Evolutionary conservation across 2,888 invertebrate genomes (phyloP).

Genomic region (Micoletzkya japonica): DNA sequence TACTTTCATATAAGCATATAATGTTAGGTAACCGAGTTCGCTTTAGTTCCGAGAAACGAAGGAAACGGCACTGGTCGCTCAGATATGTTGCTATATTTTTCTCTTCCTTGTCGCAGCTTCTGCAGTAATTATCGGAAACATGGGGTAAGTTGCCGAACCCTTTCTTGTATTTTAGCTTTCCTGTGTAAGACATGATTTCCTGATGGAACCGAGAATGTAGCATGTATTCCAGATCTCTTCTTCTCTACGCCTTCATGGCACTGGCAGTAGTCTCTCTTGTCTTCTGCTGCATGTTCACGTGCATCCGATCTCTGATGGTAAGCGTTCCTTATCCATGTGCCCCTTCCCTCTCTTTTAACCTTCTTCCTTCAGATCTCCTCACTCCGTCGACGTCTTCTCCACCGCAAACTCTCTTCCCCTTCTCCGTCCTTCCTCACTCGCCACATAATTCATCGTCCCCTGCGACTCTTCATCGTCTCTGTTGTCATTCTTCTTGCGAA

Average conservation of each 20-base stretch:
- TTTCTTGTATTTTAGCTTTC: no score
- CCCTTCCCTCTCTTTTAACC: no score
- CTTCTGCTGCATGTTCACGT: conserved; percentile 19
- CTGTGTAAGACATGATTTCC: no score
- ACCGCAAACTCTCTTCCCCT: neutral
- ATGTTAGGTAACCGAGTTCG: no score
- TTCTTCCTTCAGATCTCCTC: neutral
- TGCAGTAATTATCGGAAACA: conserved; percentile 41
- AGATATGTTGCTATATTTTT: conserved; percentile 48
- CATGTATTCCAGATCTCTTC: conserved; percentile 23
- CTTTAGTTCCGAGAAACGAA: conserved; percentile 55
- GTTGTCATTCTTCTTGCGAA: conserved; percentile 30
- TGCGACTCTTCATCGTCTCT: conserved; percentile 30
- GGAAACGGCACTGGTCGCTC: conserved; percentile 45
- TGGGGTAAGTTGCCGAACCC: conserved; percentile 40
- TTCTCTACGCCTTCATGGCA: conserved; percentile 33
- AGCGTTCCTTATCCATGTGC: neutral
- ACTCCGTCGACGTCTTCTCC: neutral
- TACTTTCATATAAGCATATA: conserved; percentile 55
- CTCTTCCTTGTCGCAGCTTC: conserved; percentile 46
- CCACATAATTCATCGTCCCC: conserved; percentile 24
- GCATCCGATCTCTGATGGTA: conserved; percentile 25
- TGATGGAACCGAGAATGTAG: no score
- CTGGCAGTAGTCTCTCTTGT: conserved; percentile 33
- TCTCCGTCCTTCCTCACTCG: neutral